These are phyloP conservation scores for Microcebus griseorufus DNA, from an alignment of 2,113 vertebrate species.

Conservation along the genomic window DNA sequence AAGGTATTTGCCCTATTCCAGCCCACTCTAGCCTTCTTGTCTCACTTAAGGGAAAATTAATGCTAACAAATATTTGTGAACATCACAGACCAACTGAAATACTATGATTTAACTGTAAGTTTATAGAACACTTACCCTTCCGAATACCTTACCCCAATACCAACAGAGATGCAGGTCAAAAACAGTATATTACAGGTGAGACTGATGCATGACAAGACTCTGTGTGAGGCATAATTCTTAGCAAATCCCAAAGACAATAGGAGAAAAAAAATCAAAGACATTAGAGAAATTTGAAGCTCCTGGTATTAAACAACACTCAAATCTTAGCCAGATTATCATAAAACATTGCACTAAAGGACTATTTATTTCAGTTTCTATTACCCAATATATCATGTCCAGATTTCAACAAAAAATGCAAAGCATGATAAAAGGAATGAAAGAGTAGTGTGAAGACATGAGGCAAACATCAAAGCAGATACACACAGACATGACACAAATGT, in stretches of 20 bases:
- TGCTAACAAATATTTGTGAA: not conserved
- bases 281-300: not conserved
- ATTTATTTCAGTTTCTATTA: not conserved
- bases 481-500: not conserved
- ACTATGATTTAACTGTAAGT: not conserved
- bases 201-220: not conserved
- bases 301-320: not conserved
- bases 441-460: not conserved
- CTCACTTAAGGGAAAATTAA: fast-evolving
- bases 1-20: not conserved
- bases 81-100: not conserved
- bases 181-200: not conserved
- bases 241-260: not conserved
- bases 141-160: not conserved
- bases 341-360: not conserved
- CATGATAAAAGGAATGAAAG: not conserved
- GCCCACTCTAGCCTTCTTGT: not conserved
- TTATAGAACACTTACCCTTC: not conserved
- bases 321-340: not conserved
- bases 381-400: not conserved
- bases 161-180: not conserved
- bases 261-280: not conserved
- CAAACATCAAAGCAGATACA: not conserved
- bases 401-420: not conserved
- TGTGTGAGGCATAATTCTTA: not conserved